Evolutionary conservation across 2,797 vertebrate genomes (phyloP).

Genomic region (Poecilia wingei): DNA sequence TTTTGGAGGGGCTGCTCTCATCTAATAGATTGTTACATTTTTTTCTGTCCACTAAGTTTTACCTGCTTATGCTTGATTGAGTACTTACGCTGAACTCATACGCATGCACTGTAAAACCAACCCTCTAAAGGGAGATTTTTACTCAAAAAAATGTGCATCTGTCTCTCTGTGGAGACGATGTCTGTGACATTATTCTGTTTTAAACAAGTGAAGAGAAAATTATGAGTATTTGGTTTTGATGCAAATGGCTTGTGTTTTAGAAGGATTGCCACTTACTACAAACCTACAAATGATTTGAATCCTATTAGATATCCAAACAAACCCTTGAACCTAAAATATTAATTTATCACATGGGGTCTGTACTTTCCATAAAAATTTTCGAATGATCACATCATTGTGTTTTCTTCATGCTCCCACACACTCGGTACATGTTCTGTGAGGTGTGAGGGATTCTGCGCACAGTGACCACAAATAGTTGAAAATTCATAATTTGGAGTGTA

Average conservation of each 20-base stretch:
- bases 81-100: conserved; percentile 20
- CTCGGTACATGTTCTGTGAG: too few species aligned
- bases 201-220: neutral
- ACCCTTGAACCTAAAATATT: neutral
- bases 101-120: conserved; percentile 8
- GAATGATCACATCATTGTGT: neutral
- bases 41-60: conserved; percentile 17
- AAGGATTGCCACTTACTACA: neutral
- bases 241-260: neutral
- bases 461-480: too few species aligned
- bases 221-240: neutral
- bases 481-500: too few species aligned
- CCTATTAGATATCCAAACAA: neutral
- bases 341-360: neutral
- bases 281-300: neutral
- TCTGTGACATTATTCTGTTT: neutral
- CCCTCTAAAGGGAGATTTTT: conserved; percentile 26
- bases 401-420: neutral
- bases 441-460: too few species aligned
- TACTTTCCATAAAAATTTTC: neutral
- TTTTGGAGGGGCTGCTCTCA: conserved; percentile 25
- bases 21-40: conserved; percentile 21
- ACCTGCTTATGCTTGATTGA: conserved; percentile 9
- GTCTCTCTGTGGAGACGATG: conserved; percentile 5
- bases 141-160: conserved; percentile 3